Evolutionary conservation across 2,797 vertebrate genomes (phyloP).

Genomic region (Poecilia picta): DNA sequence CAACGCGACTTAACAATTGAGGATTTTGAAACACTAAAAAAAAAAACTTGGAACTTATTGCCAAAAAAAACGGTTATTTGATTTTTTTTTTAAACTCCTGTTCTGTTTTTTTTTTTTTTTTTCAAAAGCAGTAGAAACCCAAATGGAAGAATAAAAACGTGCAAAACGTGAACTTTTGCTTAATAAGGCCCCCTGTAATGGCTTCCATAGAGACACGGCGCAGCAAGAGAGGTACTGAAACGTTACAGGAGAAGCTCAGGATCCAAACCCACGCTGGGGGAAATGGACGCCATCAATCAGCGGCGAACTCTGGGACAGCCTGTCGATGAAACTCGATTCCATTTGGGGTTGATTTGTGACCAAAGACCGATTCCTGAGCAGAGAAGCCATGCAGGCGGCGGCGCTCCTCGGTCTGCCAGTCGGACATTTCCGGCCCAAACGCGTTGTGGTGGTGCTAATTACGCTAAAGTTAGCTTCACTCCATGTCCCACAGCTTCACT

Average conservation of each 20-base stretch:
- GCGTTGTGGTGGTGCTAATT: constrained; percentile 66
- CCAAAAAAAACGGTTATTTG: too few species aligned
- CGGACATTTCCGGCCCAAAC: constrained; percentile 51
- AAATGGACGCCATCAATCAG: constrained; percentile 62
- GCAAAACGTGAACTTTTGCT: too few species aligned
- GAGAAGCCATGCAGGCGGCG: constrained; percentile 44
- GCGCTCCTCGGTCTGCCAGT: constrained; percentile 48
- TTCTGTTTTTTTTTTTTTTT: too few species aligned
- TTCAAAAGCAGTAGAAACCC: too few species aligned
- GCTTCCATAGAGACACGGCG: constrained; percentile 37
- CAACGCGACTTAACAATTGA: too few species aligned
- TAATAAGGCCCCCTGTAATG: constrained; percentile 24
- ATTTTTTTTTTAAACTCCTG: too few species aligned
- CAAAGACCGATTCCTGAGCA: constrained; percentile 63
- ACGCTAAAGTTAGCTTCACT: constrained; percentile 52
- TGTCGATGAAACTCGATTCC: constrained; percentile 44
- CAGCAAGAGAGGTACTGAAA: constrained; percentile 43
- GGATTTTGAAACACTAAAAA: too few species aligned
- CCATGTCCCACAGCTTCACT: constrained; percentile 21
- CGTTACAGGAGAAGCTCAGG: constrained; percentile 64
- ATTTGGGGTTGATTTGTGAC: constrained; percentile 67
- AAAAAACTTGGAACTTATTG: too few species aligned
- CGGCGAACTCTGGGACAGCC: constrained; percentile 41
- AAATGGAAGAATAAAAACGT: too few species aligned
- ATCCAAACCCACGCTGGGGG: constrained; percentile 47